Conservation (phyloP, 1,140 invertebrate species). For the Drosophila equinoxialis region DNA sequence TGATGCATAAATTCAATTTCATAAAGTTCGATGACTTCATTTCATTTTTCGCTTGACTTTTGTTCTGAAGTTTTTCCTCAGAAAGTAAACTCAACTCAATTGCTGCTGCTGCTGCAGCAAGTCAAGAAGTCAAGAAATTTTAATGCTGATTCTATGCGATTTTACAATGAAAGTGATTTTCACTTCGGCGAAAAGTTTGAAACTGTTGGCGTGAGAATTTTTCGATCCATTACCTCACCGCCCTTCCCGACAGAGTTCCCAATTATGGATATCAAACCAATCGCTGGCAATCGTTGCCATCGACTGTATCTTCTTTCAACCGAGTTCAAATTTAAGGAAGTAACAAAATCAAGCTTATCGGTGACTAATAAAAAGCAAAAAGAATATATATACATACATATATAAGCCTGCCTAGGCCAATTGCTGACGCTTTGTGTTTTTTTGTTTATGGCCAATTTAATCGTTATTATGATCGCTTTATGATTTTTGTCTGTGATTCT, state of each 20-base stretch:
- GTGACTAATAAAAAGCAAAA: slow-evolving; percentile 25
- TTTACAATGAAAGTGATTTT: slow-evolving; percentile 64
- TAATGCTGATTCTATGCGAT: slow-evolving; percentile 60
- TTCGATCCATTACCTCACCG: slow-evolving; percentile 2
- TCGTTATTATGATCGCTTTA: slow-evolving; percentile 1
- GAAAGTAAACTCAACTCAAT: slow-evolving; percentile 44
- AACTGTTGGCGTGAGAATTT: slow-evolving; percentile 69
- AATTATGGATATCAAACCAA: slow-evolving; percentile 23
- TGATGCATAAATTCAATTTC: slow-evolving; percentile 8
- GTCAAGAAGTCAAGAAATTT: slow-evolving; percentile 22
- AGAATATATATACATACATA: slow-evolving; percentile 11
- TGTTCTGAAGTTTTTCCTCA: slow-evolving; percentile 47
- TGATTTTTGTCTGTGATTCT: neutral
- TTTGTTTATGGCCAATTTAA: neutral
- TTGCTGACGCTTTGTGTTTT: neutral
- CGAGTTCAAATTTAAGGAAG: slow-evolving; percentile 72
- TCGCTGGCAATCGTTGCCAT: slow-evolving; percentile 62
- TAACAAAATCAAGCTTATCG: slow-evolving; percentile 40
- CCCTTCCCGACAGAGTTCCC: too few relatives aligned
- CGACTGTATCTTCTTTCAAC: slow-evolving; percentile 18
- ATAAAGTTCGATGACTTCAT: slow-evolving; percentile 58
- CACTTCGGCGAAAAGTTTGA: slow-evolving; percentile 66
- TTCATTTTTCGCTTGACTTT: slow-evolving; percentile 38
- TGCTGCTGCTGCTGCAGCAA: slow-evolving; percentile 32
- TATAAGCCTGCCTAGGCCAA: slow-evolving; percentile 11